Base-by-base conservation (phyloP, 2,113 vertebrate genomes). In the Neofelis nebulosa region DNA sequence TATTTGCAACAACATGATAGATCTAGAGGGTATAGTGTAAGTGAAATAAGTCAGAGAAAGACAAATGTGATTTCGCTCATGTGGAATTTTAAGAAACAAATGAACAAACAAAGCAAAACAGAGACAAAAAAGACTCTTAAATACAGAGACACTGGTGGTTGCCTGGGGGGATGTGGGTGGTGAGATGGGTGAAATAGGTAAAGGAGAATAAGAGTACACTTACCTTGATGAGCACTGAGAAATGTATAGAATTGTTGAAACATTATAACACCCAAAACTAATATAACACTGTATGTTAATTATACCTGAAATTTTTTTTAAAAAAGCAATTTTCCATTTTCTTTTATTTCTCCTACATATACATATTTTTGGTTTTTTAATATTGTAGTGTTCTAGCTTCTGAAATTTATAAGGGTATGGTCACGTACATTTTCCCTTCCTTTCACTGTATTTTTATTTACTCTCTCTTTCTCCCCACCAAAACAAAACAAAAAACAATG, bases 381-480 rank as follows among this genome's bases (percentile, higher is more conserved):
- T 90, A 79, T 31, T 81, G 16, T 61, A 38, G 23, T 96, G 48
- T 61, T 89, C 84, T 93, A 31, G 14, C 91, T 90, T 90, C 69
- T 94, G 79, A 97, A 84, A 65, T 95, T 89, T 93, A 57, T 2
- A 73, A 81, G n/a, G 27, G 57, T 85, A 45, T 71, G 50, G 16
- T 61, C 41, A 71, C 18, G 65, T 96, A 38, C 2, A 80, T 95
- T 84, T 88, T 79, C 25, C 29, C 74, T 86, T 78, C 15, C 33
- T 73, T 71, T 93, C 21, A 65, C 85, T 80, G 11, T 84, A 41
- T 45, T 94, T 96, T 91, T 65, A 21, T 96, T 94, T 96, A 23
- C n/a, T 94, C 38, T 74, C 10, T 36, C n/a, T 41, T 89, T 38
- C 8, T 25, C 7, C 5, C 45, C 38, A 63, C 14, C 27, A 52